phyloP scores from a whole-genome alignment of 2,113 vertebrate genomes.

The Corythornis cristatus region DNA sequence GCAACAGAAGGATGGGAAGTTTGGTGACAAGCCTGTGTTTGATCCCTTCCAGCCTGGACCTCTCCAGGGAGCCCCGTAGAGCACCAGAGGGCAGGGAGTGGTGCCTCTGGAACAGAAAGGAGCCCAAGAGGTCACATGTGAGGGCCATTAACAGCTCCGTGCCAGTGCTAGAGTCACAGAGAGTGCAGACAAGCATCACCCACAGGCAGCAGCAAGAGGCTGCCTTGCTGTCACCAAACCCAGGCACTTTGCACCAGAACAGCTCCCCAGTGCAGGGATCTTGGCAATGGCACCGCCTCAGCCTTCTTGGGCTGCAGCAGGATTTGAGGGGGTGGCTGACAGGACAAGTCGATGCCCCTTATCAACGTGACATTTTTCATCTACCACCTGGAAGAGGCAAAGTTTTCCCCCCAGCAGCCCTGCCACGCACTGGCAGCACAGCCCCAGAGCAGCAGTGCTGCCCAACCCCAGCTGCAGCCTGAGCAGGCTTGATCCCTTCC shows the following conservation, averaged over 20 bases:
- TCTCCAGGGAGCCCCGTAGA: not conserved
- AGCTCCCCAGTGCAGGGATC: not conserved
- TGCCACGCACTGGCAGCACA: not conserved
- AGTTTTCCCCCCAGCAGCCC: not conserved
- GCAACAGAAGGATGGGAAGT: accelerated
- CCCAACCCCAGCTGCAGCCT: not conserved
- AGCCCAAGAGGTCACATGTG: accelerated
- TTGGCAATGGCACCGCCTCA: not conserved
- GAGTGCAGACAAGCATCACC: not conserved
- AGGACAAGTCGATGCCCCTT: not conserved
- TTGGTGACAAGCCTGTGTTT: not conserved
- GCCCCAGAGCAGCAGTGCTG: accelerated
- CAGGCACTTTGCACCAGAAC: not conserved
- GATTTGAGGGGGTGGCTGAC: not conserved
- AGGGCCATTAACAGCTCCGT: not conserved
- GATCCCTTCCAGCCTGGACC: not conserved
- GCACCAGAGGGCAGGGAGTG: not conserved
- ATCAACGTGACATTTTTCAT: not conserved
- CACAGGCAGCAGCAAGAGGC: not conserved
- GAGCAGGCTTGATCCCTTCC: not conserved
- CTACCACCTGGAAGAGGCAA: not conserved
- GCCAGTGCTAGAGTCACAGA: not conserved
- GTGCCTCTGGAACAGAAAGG: not conserved
- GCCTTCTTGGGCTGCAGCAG: not conserved
- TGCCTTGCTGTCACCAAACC: accelerated